Percentiles rank a stretch among this genome's conserved stretches.
These are phyloP conservation scores for Ceratosolen solmsi DNA, from an alignment of 1,140 invertebrate species.

Conservation along the genomic window DNA sequence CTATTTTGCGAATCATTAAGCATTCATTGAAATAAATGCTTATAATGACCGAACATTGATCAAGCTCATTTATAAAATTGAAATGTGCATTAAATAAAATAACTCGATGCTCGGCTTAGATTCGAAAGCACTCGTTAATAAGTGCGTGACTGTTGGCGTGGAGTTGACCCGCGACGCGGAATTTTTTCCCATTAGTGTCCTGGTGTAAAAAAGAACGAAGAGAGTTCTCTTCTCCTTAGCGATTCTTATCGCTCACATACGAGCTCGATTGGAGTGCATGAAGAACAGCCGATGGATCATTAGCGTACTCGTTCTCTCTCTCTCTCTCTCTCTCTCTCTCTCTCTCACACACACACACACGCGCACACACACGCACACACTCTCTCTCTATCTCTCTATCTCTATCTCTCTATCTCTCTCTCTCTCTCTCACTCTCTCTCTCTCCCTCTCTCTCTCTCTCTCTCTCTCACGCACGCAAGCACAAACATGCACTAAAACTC, in stretches of 20 bases:
- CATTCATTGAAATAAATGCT: not conserved
- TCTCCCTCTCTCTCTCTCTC: not conserved
- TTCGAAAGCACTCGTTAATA: constrained; percentile 6
- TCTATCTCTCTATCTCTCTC: not conserved
- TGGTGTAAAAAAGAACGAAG: not conserved
- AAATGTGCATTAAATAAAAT: not conserved
- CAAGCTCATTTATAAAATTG: not conserved
- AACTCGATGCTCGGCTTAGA: not conserved
- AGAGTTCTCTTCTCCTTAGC: not conserved
- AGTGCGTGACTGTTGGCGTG: not conserved
- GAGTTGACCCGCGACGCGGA: not conserved
- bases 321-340: not conserved
- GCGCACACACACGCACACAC: no score
- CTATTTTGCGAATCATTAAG: no score
- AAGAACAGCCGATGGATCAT: not conserved
- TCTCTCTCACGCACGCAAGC: not conserved
- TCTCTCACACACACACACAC: not conserved
- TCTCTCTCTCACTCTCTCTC: not conserved
- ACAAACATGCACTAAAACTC: no score
- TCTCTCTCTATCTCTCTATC: no score
- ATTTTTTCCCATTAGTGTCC: constrained; percentile 15
- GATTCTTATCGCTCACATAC: constrained; percentile 23
- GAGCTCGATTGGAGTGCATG: not conserved
- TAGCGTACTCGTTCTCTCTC: not conserved
- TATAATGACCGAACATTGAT: not conserved